Evolutionary conservation across 2,113 vertebrate genomes (phyloP), one percentile per base, ranked within the genome.

Genomic region (Equus quagga): DNA sequence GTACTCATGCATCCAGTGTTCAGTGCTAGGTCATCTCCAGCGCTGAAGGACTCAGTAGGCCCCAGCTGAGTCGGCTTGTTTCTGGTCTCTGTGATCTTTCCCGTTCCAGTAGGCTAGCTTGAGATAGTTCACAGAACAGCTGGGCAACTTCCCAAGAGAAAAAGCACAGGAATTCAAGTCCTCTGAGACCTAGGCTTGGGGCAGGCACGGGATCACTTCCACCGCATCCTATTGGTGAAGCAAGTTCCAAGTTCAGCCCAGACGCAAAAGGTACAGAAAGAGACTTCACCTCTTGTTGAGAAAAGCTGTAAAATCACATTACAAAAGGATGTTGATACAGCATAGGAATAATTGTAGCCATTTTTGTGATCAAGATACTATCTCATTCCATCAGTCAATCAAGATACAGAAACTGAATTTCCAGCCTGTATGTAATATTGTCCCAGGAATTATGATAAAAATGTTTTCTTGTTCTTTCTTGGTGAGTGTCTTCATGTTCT

Each of bases 401-500:
- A 70, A 70, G 31, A 84, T 91, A 12, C 36, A 56, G 31, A 89
- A 93, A 51, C 26, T 73, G 24, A 91, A 83, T 88, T 80, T 58
- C 28, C n/a, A 44, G 14, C 24, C 79, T 60, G 1, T 15, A 69
- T 44, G 13, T 26, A 28, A 72, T 19, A 84, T 24, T 72, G 46
- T 94, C 51, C 72, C 67, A 46, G 41, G 8, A 94, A 41, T 11
- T 93, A 24, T 21, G 31, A 88, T 41, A 31, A 80, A 97, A 94
- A 85, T 10, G 26, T 67, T 9, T 58, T 92, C 70, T 72, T 78
- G 13, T 64, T 87, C 17, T 21, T 58, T 67, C 33, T 54, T 33
- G 31, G 56, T 67, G 21, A 49, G 18, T 46, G 18, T 82, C 46
- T 83, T 15, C 24, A 41, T 26, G 2, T 58, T 70, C 78, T 83